phyloP scores from a whole-genome alignment of 2,888 invertebrate genomes.

The Drosophila infuscata region DNA sequence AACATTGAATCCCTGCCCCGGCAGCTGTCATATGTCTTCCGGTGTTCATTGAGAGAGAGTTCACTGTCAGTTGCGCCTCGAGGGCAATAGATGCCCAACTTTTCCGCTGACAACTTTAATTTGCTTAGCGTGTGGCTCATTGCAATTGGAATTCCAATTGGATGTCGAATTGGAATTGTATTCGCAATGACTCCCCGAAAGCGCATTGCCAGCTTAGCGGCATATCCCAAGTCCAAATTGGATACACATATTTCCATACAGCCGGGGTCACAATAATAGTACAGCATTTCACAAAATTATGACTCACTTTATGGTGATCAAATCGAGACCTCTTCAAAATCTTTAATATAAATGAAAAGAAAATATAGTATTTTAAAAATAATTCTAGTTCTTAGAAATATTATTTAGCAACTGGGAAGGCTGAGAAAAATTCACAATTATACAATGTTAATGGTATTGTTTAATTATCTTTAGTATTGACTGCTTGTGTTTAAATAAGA shows the following conservation, averaged over 20 bases:
- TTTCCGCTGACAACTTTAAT: conserved; percentile 47
- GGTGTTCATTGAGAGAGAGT: conserved; percentile 60
- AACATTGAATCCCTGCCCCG: conserved; percentile 23
- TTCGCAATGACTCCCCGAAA: conserved; percentile 7
- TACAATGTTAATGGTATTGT: no score
- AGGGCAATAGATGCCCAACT: conserved; percentile 25
- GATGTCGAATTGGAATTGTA: conserved; percentile 36
- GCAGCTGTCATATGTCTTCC: conserved; percentile 54
- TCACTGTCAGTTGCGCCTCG: conserved; percentile 28
- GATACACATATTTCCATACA: background rate
- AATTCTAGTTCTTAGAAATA: background rate
- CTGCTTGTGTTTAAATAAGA: background rate
- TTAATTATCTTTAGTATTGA: background rate
- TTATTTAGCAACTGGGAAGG: background rate
- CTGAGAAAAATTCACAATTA: background rate
- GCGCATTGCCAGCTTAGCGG: conserved; percentile 4
- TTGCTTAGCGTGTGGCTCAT: conserved; percentile 34
- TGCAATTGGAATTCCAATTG: conserved; percentile 34
- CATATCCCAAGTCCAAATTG: background rate
- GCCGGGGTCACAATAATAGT: background rate
- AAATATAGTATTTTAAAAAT: background rate
- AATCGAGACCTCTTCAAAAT: background rate
- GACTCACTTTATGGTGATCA: background rate
- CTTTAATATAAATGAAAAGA: no score
- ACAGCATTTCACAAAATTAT: background rate